Percentiles rank a stretch among this genome's conserved stretches.
Evolutionary conservation across 2,888 invertebrate genomes (phyloP).

Genomic region (Branchellion lobata): DNA sequence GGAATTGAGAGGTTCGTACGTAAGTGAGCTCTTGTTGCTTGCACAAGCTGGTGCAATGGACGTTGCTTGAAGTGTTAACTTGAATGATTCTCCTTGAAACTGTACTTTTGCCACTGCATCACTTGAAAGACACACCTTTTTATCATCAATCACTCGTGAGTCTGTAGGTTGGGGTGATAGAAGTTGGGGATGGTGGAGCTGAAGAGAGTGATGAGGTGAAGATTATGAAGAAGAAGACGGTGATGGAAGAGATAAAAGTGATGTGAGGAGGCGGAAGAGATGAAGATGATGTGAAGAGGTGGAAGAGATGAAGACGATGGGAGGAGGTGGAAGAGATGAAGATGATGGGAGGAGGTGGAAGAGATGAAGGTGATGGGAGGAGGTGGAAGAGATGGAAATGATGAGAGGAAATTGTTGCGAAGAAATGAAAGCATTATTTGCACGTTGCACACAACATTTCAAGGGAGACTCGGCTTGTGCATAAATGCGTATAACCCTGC

Average conservation of each 20-base stretch:
- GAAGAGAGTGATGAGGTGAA: background rate
- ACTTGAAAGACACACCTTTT: too few relatives aligned
- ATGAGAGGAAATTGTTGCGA: too few relatives aligned
- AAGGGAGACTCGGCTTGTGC: too few relatives aligned
- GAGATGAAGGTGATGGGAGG: slow-evolving; percentile 1
- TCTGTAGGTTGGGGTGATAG: background rate
- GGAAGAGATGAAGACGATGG: slow-evolving; percentile 2
- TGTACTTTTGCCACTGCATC: too few relatives aligned
- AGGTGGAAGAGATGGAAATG: background rate
- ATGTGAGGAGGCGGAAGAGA: slow-evolving; percentile 26
- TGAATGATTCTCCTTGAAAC: background rate
- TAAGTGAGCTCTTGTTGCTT: too few relatives aligned
- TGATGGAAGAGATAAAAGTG: slow-evolving; percentile 7
- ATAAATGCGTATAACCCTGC: too few relatives aligned
- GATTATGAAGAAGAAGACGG: slow-evolving; percentile 21
- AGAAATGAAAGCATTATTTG: too few relatives aligned
- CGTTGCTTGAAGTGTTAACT: background rate
- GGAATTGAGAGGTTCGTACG: too few relatives aligned
- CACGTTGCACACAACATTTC: too few relatives aligned
- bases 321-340: background rate
- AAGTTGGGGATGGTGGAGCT: background rate
- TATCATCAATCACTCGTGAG: too few relatives aligned
- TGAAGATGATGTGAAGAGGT: slow-evolving; percentile 17
- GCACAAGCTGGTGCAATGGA: too few relatives aligned
- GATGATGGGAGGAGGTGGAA: too few relatives aligned